Percentiles rank a stretch among this genome's conserved stretches.
Evolutionary conservation across 1,140 invertebrate genomes (phyloP).

Genomic region (Carposina sasakii): DNA sequence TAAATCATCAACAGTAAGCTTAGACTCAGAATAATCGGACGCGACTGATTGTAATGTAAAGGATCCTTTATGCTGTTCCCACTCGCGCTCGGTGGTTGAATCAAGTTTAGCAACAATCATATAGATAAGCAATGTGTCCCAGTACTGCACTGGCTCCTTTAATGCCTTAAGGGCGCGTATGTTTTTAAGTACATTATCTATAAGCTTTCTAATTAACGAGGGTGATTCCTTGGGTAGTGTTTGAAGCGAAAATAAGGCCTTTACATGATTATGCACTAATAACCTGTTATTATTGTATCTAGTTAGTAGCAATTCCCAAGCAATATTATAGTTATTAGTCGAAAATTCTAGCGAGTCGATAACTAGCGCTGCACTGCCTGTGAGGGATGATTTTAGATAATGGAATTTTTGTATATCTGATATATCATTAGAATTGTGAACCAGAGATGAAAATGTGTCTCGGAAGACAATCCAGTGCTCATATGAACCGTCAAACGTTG

Average conservation of each 20-base stretch:
- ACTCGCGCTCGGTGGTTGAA: not conserved
- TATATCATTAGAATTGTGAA: too few relatives aligned
- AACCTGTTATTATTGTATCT: not conserved
- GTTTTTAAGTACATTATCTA: not conserved
- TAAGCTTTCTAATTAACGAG: not conserved
- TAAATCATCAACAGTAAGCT: not conserved
- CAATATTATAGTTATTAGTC: not conserved
- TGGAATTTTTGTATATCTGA: too few relatives aligned
- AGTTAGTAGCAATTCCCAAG: not conserved
- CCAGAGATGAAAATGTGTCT: too few relatives aligned
- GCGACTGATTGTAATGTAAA: not conserved
- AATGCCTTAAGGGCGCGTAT: not conserved
- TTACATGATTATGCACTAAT: not conserved
- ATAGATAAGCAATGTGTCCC: not conserved
- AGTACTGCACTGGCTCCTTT: not conserved
- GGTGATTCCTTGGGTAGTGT: not conserved
- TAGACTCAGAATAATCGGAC: not conserved
- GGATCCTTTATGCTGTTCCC: not conserved
- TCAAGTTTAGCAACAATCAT: not conserved
- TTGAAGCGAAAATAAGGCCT: not conserved
- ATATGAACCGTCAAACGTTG: not conserved
- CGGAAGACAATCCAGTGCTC: not conserved
- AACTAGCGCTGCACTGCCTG: not conserved
- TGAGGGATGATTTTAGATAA: conserved; percentile 2
- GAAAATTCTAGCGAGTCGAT: not conserved